phyloP scores from a whole-genome alignment of 1,140 invertebrate genomes.

The Episyrphus balteatus region DNA sequence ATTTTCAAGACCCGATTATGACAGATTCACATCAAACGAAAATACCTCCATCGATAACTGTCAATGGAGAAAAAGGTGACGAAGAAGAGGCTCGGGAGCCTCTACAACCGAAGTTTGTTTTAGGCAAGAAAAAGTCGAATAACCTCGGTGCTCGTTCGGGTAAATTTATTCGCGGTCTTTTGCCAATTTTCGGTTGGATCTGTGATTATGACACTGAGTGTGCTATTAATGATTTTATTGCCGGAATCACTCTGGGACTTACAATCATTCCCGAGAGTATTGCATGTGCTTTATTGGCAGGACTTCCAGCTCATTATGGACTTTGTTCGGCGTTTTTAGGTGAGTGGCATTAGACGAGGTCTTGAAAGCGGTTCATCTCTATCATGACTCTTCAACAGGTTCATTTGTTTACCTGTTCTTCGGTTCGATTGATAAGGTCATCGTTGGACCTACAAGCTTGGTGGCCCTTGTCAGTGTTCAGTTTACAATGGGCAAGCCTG shows the following conservation, averaged over 20 bases:
- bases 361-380: no score
- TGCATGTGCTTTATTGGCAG: slow-evolving; percentile 66
- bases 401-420: slow-evolving; percentile 78
- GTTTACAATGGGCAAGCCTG: slow-evolving; percentile 58
- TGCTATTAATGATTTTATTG: slow-evolving; percentile 54
- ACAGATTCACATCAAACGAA: no score
- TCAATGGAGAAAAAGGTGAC: no score
- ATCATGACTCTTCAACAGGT: slow-evolving; percentile 40
- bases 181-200: slow-evolving; percentile 50
- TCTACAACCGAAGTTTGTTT: no score
- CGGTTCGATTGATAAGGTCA: slow-evolving; percentile 83
- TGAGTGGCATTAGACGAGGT: no score
- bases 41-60: no score
- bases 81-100: no score
- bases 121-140: no score
- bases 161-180: slow-evolving; percentile 9
- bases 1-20: no score
- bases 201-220: slow-evolving; percentile 48
- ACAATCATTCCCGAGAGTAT: slow-evolving; percentile 78
- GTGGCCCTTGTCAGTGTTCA: slow-evolving; percentile 55
- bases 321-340: slow-evolving; percentile 31
- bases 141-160: no score
- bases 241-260: slow-evolving; percentile 66
- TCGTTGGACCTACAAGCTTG: slow-evolving; percentile 78
- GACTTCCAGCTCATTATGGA: slow-evolving; percentile 53